phyloP scores from a whole-genome alignment of 2,888 invertebrate species.

The Nymphalis c-album region DNA sequence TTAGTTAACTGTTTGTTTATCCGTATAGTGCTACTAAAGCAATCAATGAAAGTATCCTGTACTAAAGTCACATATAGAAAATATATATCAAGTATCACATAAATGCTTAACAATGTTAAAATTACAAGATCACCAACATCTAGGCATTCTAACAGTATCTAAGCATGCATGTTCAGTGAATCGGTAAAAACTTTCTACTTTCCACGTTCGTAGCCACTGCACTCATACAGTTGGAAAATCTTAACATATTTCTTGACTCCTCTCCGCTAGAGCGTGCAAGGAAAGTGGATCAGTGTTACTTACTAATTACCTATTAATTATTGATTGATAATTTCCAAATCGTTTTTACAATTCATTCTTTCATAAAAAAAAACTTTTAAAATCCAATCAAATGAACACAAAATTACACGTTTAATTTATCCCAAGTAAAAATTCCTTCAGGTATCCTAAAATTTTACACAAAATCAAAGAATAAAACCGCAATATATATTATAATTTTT shows the following conservation, averaged over 20 bases:
- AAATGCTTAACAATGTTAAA: slow-evolving; percentile 51
- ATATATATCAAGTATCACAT: not conserved
- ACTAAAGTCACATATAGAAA: not conserved
- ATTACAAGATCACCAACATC: slow-evolving; percentile 51
- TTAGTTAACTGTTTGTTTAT: slow-evolving; percentile 39
- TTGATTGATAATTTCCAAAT: not conserved
- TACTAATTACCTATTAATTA: slow-evolving; percentile 46
- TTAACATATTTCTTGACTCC: slow-evolving; percentile 70
- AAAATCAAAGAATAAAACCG: slow-evolving; percentile 55
- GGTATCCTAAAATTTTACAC: too few relatives aligned
- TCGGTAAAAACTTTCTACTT: slow-evolving; percentile 79
- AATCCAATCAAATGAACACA: not conserved
- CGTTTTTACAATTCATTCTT: not conserved
- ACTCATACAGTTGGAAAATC: slow-evolving; percentile 73
- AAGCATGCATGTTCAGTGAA: slow-evolving; percentile 78
- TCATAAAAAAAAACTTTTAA: not conserved
- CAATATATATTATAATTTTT: slow-evolving; percentile 60
- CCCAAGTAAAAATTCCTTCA: too few relatives aligned
- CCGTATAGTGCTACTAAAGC: slow-evolving; percentile 16
- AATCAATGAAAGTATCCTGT: not conserved
- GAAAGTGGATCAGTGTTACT: slow-evolving; percentile 65
- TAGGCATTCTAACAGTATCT: slow-evolving; percentile 51
- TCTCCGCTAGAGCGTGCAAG: slow-evolving; percentile 72
- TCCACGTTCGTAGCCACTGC: slow-evolving; percentile 68
- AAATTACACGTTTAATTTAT: not conserved